Evolutionary conservation across 2,113 vertebrate species (phyloP).

Genomic region (Ciconia stormi): DNA sequence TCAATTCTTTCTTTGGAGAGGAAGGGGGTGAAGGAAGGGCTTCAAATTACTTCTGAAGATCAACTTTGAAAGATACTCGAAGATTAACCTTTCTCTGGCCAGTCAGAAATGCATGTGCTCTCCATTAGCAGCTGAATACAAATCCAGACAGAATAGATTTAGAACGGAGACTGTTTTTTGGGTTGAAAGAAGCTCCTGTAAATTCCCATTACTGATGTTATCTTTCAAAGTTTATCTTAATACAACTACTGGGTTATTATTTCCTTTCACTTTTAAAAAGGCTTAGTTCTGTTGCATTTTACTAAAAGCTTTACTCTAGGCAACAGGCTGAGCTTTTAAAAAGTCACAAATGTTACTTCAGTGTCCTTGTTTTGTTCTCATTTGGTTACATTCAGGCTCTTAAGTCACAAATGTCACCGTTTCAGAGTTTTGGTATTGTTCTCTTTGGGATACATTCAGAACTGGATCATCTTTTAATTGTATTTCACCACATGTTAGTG

Average conservation of each 20-base stretch:
- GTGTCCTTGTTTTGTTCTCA: neutral
- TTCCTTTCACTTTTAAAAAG: neutral
- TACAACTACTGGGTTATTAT: neutral
- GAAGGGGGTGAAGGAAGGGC: neutral
- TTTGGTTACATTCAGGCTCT: neutral
- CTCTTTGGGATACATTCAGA: neutral
- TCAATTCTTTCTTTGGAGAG: neutral
- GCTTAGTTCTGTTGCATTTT: no score
- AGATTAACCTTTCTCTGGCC: neutral
- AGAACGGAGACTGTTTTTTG: neutral
- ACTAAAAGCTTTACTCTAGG: neutral
- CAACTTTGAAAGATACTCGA: neutral
- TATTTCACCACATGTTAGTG: neutral
- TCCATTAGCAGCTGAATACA: neutral
- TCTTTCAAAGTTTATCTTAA: neutral
- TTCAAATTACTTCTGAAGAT: neutral
- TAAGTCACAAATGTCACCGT: fast-evolving
- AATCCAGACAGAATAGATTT: neutral
- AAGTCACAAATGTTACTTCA: neutral
- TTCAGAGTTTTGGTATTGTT: neutral
- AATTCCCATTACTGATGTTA: neutral
- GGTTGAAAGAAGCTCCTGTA: neutral
- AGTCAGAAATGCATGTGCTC: neutral
- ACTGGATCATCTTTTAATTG: neutral
- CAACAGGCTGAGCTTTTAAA: neutral